These are phyloP conservation scores for Hydrolagus affinis DNA, from an alignment of 2,113 vertebrate genomes.

Conservation along the genomic window DNA sequence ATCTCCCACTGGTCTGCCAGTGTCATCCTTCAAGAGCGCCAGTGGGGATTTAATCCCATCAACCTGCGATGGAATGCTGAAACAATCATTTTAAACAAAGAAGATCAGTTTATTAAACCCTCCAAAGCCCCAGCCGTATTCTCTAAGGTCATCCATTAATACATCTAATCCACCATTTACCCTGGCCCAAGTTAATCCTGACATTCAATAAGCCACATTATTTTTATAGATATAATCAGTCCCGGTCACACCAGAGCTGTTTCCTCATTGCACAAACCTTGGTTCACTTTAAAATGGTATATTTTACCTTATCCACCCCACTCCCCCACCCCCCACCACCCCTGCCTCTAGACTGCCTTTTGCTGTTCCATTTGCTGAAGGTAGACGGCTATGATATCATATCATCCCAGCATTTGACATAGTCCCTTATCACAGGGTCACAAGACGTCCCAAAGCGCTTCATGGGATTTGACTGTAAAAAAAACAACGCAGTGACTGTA, in stretches of 20 bases:
- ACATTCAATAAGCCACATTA: conserved; percentile 28
- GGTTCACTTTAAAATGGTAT: conserved; percentile 4
- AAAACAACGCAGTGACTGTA: too few relatives aligned
- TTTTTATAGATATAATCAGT: neutral
- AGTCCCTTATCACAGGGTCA: too few relatives aligned
- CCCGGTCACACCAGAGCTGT: neutral
- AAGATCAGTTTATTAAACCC: conserved; percentile 29
- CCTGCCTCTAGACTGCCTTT: neutral
- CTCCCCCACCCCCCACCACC: too few relatives aligned
- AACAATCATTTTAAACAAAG: conserved; percentile 31
- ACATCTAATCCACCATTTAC: conserved; percentile 25
- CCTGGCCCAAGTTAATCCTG: conserved; percentile 19
- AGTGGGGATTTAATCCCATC: conserved; percentile 29
- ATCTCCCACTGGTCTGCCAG: conserved; percentile 10
- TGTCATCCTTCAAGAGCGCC: conserved; percentile 31
- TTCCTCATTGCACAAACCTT: neutral
- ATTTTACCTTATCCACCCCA: too few relatives aligned
- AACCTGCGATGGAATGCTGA: conserved; percentile 25
- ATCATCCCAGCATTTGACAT: too few relatives aligned
- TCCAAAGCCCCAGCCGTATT: conserved; percentile 11
- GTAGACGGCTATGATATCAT: too few relatives aligned
- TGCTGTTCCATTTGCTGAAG: too few relatives aligned
- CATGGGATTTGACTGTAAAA: too few relatives aligned
- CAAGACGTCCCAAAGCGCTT: too few relatives aligned
- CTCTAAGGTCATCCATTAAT: conserved; percentile 23